Base-by-base conservation (phyloP, 2,113 vertebrate genomes). In the Stomatorhinus ivindoensis region DNA sequence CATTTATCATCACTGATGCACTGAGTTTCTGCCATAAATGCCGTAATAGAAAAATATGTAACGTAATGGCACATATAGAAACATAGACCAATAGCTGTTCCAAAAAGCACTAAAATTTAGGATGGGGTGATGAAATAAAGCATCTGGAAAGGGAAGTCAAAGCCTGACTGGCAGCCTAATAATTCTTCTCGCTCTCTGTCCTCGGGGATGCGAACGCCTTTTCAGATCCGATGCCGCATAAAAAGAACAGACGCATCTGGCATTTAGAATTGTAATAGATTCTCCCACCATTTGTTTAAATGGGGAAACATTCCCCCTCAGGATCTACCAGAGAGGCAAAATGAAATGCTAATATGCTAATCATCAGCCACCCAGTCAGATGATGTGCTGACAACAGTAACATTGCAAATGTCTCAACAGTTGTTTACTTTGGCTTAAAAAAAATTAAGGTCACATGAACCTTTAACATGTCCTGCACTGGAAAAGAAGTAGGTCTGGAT, bases 211-310 rank as follows among this genome's bases (percentile, higher is more conserved):
- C 13, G 8, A 69, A 8, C 31, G 51, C n/a, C 50, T 47, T 84
- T 88, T 88, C 73, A 48, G 15, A 65, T 84, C 44, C 53, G 2
- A 80, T 51, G 24, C 39, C 15, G 69, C 50, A 7, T 88, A 27
- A 58, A 46, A 31, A 80, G 61, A 73, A 53, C 46, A 48, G 76
- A 73, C 55, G 47, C 35, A 24, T 87, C 31, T 90, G 48, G 39
- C 69, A 83, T 83, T 53, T 61, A 88, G 39, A 51, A 61, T 84
- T 83, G 82, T 84, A 84, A 88, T 88, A 82, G 69, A 88, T 88
- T 73, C 87, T 21, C 44, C 48, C 42, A 69, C 42, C 50, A 48
- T 90, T 84, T 90, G 53, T 90, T 65, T n/a, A 69, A 65, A 76
- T 39, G 82, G 80, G 82, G 61, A n/a, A 46, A 50, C 6, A 47